Base-by-base conservation (phyloP, 2,797 vertebrate genomes). In the Peromyscus aztecus region DNA sequence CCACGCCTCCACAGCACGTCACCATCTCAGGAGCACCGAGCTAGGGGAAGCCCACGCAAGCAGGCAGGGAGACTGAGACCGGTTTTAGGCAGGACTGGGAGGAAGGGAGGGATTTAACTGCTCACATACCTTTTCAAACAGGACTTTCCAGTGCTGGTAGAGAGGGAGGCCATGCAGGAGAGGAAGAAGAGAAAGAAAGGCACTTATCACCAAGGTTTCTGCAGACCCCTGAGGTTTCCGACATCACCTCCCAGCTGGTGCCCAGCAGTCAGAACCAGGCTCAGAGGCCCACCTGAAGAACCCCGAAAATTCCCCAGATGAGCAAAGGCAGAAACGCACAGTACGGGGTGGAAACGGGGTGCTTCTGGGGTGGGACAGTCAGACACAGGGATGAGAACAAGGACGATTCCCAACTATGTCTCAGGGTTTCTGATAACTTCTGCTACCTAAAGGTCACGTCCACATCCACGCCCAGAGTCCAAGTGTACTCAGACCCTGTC, bases 41-140 rank as follows among this genome's bases (percentile, higher is more conserved):
- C 95, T 96, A 59, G 93, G 95, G 95, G 87, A 98, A 98, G 96
- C 96, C 90, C 94, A 97, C 90, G 95, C 94, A 98, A 69, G 96
- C 96, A 98, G 61, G 95, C 96, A 86, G 88, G 92, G 96, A 96
- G 93, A 87, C 81, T 49, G 83, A 96, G 94, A 77, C 87, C 21
- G 94, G 71, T 65, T 90, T 95, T 23, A 37, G 83, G 94, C 69
- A 95, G 59, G 91, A 69, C 63, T 92, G 90, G 85, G 29, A 90
- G 91, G 97, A 81, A 91, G 59, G 75, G 49, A 69, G n/a, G 34
- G 14, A 86, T 85, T 97, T 97, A 98, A 98, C 96, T 96, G 96
- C 98, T 98, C 98, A 99, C 99, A 97, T 99, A 99, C 99, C 99
- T 99, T 99, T 98, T 99, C 99, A 98, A 99, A 99, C 80, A 99